Evolutionary conservation across 1,140 invertebrate genomes (phyloP).

Genomic region (Brachionus plicatilis): DNA sequence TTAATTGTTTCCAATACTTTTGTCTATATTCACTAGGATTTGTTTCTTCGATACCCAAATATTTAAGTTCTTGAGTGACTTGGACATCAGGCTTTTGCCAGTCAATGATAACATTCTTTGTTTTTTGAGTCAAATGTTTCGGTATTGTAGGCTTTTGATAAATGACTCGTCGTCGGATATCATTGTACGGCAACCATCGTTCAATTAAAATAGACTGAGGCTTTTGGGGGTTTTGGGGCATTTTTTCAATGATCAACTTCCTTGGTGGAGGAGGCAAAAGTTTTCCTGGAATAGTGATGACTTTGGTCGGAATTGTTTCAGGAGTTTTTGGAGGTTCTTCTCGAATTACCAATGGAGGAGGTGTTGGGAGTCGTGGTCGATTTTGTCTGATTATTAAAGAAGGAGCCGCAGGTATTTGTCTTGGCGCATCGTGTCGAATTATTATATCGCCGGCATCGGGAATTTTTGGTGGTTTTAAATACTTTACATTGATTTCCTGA

Average conservation of each 20-base stretch:
- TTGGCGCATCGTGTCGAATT: neutral
- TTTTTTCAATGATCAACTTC: conserved; percentile 26
- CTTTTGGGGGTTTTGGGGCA: conserved; percentile 1
- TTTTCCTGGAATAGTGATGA: neutral
- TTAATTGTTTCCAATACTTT: neutral
- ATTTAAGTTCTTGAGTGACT: neutral
- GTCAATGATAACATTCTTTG: conserved; percentile 6
- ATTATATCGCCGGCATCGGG: neutral
- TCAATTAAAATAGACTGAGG: neutral
- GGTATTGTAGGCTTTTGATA: neutral
- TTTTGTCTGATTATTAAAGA: conserved; percentile 12
- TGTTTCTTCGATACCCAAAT: neutral
- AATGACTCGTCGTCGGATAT: neutral
- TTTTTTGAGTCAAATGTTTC: neutral
- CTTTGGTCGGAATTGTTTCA: neutral
- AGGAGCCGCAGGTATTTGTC: neutral
- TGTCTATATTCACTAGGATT: conserved; percentile 15
- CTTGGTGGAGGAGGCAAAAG: conserved; percentile 4
- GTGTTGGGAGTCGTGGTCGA: neutral
- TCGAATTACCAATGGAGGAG: neutral
- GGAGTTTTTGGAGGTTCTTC: conserved; percentile 28
- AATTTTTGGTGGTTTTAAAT: neutral
- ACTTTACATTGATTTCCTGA: neutral
- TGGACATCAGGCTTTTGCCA: conserved; percentile 33
- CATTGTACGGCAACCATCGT: neutral